Evolutionary conservation across 2,113 vertebrate genomes (phyloP).

Genomic region (Guaruba guarouba): DNA sequence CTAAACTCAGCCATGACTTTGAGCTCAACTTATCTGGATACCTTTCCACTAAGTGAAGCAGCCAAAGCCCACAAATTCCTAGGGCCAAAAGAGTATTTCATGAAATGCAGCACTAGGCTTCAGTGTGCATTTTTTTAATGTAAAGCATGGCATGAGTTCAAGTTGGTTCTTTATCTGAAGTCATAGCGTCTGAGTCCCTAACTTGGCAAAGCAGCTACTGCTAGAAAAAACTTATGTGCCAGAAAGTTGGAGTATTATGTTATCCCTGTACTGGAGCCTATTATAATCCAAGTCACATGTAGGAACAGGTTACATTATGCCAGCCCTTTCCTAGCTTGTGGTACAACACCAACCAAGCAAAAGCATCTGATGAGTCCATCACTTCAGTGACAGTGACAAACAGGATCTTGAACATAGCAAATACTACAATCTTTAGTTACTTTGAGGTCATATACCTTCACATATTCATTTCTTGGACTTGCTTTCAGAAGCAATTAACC

Average conservation of each 20-base stretch:
- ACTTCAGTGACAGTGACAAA: background rate
- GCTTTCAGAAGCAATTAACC: constrained; percentile 48
- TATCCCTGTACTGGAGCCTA: background rate
- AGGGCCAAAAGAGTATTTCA: background rate
- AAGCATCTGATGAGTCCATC: background rate
- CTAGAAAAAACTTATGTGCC: background rate
- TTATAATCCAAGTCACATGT: constrained; percentile 8
- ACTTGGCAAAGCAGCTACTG: constrained; percentile 12
- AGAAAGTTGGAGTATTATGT: constrained; percentile 19
- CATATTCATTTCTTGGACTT: background rate
- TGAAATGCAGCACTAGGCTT: background rate
- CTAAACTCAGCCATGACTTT: background rate
- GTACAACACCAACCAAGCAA: background rate
- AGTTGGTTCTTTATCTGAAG: constrained; percentile 1
- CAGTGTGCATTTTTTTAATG: background rate
- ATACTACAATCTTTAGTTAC: background rate
- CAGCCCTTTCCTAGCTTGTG: background rate
- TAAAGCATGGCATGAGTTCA: background rate
- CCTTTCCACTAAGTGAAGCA: background rate
- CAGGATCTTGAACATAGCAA: background rate
- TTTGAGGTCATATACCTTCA: constrained; percentile 9
- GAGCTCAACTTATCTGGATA: background rate
- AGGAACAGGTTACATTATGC: background rate
- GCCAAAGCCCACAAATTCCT: background rate
- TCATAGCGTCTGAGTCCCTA: background rate